Evolutionary conservation across 2,888 invertebrate species (phyloP).

Genomic region (Stomorhina lunata): DNA sequence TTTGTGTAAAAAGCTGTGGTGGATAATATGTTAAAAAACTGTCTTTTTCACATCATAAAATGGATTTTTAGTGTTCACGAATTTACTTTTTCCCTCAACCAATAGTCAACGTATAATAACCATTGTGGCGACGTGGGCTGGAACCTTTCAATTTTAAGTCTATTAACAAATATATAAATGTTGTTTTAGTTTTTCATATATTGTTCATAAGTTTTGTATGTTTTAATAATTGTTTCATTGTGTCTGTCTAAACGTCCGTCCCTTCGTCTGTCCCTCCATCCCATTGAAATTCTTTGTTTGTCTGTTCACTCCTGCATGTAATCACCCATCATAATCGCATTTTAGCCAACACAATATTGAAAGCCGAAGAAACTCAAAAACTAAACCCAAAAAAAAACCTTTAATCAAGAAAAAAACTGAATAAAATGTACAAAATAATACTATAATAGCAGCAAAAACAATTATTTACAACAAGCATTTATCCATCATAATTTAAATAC

Average conservation of each 20-base stretch:
- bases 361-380: conserved; percentile 6
- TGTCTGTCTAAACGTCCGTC: conserved; percentile 25
- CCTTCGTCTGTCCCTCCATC: neutral
- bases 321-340: conserved; percentile 70
- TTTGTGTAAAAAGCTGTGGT: no score
- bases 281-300: conserved; percentile 50
- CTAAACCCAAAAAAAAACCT: conserved; percentile 15
- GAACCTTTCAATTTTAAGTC: conserved; percentile 66
- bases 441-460: conserved; percentile 11
- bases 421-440: conserved; percentile 18
- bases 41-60: neutral
- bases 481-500: conserved; percentile 43
- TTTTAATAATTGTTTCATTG: conserved; percentile 58
- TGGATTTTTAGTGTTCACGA: neutral
- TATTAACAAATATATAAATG: conserved; percentile 61
- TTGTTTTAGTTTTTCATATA: conserved; percentile 47
- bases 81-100: conserved; percentile 21
- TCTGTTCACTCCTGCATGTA: conserved; percentile 69
- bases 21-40: no score
- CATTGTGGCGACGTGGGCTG: conserved; percentile 58
- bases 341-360: conserved; percentile 58
- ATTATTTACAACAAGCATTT: conserved; percentile 22
- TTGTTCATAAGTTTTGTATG: conserved; percentile 33
- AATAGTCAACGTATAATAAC: conserved; percentile 12
- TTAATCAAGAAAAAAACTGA: conserved; percentile 22